Conservation (phyloP, 2,797 vertebrate species). For the Chanos chanos region DNA sequence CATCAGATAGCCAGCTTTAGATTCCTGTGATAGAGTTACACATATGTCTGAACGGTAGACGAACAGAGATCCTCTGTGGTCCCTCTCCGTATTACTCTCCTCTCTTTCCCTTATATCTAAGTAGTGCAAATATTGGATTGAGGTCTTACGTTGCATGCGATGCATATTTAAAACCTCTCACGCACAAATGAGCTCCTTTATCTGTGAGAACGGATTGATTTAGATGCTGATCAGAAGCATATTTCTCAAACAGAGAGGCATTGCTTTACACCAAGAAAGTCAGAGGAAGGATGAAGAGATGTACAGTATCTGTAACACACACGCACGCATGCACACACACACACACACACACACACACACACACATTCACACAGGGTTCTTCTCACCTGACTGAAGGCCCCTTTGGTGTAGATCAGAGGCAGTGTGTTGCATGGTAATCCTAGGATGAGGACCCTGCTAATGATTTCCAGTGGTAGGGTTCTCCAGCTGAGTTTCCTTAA, state of each 20-base stretch:
- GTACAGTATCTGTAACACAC: neutral
- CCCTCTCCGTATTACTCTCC: too few relatives aligned
- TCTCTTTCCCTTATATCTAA: too few relatives aligned
- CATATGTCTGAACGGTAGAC: neutral
- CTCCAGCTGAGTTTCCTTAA: neutral
- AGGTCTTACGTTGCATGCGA: too few relatives aligned
- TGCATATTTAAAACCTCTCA: too few relatives aligned
- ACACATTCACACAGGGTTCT: neutral
- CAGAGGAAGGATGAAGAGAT: neutral
- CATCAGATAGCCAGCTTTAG: conserved; percentile 23
- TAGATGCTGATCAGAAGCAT: too few relatives aligned
- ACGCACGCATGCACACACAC: neutral
- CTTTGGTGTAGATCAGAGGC: conserved; percentile 2
- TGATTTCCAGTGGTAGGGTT: conserved; percentile 5
- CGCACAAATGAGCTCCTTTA: too few relatives aligned
- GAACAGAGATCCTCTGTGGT: conserved; percentile 31
- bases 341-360: neutral
- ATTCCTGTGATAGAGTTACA: conserved; percentile 13
- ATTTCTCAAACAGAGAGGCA: neutral
- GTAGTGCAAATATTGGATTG: too few relatives aligned
- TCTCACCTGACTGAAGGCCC: neutral
- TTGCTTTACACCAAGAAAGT: neutral
- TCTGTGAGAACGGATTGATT: too few relatives aligned
- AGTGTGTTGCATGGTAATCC: conserved; percentile 17
- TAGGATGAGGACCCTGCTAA: neutral